Base-by-base conservation (phyloP, 2,888 invertebrate species). In the Idaea dimidiata region DNA sequence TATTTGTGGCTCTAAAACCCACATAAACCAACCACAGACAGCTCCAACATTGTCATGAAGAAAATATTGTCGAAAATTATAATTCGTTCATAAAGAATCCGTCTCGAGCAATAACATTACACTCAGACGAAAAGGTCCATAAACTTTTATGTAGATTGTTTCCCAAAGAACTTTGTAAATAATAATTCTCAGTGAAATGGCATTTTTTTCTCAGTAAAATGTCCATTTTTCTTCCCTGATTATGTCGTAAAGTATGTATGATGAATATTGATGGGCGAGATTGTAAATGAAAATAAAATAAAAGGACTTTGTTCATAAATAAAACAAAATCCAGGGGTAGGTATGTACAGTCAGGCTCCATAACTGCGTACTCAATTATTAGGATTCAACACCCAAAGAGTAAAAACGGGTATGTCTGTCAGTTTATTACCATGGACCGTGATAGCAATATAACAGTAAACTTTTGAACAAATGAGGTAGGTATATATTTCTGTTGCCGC, bases 101-200 rank as follows among this genome's bases (percentile, higher is more conserved):
- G 16, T 18, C 16, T 54, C 61, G 6, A 59, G 66, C 69, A 72
- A 72, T 70, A 69, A 69, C 65, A 72, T 66, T 63, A 63, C 59
- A 69, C 61, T 72, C 65, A 61, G 61, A 65, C n/a, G n/a, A n/a
- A n/a, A 57, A 54, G 31, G 54, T 59, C 63, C 60, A 62, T 63
- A 66, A 72, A 70, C 65, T 73, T 73, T 73, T 70, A 71, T 66
- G 66, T 71, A 70, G 64, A 71, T 73, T 69, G 65, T 67, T 69
- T 61, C 62, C 58, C 58, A 57, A 60, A 60, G 62, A 66, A 68
- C 61, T 68, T 65, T 56, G 62, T 62, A 62, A 66, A 66, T 68
- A 67, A 68, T 66, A 62, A 63, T 60, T 58, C 61, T 43, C 53
- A 53, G 59, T 57, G 32, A 57, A 59, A 59, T 32, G 59, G 16